phyloP scores from a whole-genome alignment of 2,113 vertebrate species.

The Bos indicus region DNA sequence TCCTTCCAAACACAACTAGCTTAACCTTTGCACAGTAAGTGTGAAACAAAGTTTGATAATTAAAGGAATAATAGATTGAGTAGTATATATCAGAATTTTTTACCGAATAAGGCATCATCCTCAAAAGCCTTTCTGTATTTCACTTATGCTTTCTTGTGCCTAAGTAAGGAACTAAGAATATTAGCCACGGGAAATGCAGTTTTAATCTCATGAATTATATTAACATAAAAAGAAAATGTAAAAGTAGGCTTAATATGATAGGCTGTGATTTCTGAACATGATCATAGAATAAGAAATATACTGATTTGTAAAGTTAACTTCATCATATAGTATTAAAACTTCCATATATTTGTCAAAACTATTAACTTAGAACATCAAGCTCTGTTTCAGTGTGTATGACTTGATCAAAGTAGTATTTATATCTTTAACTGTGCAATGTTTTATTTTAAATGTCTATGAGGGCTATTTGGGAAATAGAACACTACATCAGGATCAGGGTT shows the following conservation, averaged over 20 bases:
- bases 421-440: background rate
- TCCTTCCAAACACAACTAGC: background rate
- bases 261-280: background rate
- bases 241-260: background rate
- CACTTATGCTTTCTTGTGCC: background rate
- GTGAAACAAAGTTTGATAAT: background rate
- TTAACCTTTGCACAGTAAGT: background rate
- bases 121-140: background rate
- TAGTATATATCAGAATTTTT: background rate
- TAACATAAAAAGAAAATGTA: background rate
- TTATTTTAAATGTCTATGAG: background rate
- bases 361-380: background rate
- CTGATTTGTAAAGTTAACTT: background rate
- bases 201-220: background rate
- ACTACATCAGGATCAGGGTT: background rate
- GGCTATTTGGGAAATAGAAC: constrained; percentile 15
- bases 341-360: background rate
- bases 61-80: constrained; percentile 14
- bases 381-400: background rate
- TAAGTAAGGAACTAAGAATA: background rate
- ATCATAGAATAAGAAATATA: background rate
- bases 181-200: background rate
- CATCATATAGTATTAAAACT: background rate
- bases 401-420: constrained; percentile 10
- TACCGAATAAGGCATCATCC: background rate